Evolutionary conservation across 30 jellyfish, hydroid and myxozoan genomes (phyloP).

Genomic region (Pelagia noctiluca): DNA sequence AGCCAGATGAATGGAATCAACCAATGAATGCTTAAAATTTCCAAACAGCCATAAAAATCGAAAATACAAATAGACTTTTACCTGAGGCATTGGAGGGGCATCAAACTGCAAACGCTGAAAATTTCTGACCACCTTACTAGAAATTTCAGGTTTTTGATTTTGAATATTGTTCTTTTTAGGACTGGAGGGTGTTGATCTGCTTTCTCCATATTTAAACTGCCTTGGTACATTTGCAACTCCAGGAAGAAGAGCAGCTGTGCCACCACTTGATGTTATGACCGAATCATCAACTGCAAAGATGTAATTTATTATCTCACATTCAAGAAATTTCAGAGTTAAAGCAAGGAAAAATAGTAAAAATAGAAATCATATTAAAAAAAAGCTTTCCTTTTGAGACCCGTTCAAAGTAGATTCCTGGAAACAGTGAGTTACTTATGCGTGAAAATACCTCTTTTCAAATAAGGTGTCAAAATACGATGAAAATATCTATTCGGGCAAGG

Average conservation of each 20-base stretch:
- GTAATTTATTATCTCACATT: neutral
- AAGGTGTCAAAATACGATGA: neutral
- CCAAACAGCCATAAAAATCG: neutral
- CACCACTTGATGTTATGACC: constrained; percentile 82
- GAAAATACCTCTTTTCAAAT: no score
- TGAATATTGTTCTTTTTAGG: constrained; percentile 53
- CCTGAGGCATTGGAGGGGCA: constrained; percentile 55
- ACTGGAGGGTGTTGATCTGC: constrained; percentile 69
- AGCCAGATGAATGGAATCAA: neutral
- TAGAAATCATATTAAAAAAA: no score
- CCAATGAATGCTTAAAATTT: neutral
- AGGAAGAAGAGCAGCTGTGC: constrained; percentile 79
- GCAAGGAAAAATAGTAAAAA: neutral
- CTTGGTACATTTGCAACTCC: constrained; percentile 88
- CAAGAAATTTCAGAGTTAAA: neutral
- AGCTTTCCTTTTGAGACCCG: no score
- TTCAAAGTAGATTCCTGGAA: no score
- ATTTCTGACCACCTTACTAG: constrained; percentile 13
- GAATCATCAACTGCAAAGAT: constrained; percentile 71
- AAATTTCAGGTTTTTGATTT: constrained; percentile 27
- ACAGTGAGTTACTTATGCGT: no score
- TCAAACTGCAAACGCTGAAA: constrained; percentile 56
- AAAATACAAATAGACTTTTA: neutral
- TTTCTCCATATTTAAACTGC: constrained; percentile 73
- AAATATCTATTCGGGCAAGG: no score